Percentiles rank a stretch among this genome's conserved stretches.
phyloP scores from a whole-genome alignment of 2,113 vertebrate genomes.

The Scophthalmus maximus region DNA sequence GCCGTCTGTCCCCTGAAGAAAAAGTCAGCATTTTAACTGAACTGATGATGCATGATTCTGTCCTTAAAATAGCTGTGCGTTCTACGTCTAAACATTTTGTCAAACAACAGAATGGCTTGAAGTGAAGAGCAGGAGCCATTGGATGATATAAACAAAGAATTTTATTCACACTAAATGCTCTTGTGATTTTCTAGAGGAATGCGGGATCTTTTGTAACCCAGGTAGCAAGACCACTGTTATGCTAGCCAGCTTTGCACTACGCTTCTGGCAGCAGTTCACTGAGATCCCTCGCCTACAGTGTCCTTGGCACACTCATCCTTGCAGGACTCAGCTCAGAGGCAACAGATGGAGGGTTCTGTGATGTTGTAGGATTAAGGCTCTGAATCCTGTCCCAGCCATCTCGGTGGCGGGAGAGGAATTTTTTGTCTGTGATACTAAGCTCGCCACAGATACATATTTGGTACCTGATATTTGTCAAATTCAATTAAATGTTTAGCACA shows the following conservation, averaged over 20 bases:
- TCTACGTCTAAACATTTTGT: neutral
- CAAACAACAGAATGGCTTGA: neutral
- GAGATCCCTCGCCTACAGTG: slow-evolving; percentile 82
- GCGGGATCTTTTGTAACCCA: slow-evolving; percentile 67
- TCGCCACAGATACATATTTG: slow-evolving; percentile 69
- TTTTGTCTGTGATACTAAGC: slow-evolving; percentile 82
- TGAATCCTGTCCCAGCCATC: slow-evolving; percentile 82
- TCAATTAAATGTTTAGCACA: neutral
- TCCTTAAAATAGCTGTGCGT: slow-evolving; percentile 7
- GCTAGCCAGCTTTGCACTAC: slow-evolving; percentile 71
- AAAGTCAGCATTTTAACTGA: slow-evolving; percentile 24
- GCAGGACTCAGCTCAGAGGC: slow-evolving; percentile 82
- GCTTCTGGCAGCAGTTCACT: slow-evolving; percentile 78
- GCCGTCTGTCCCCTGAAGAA: slow-evolving; percentile 42
- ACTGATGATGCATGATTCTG: slow-evolving; percentile 44
- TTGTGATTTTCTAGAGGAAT: slow-evolving; percentile 56
- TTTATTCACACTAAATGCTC: slow-evolving; percentile 30
- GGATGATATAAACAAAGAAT: slow-evolving; percentile 18
- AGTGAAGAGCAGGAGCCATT: neutral
- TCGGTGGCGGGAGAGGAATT: slow-evolving; percentile 81
- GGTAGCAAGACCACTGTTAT: slow-evolving; percentile 67
- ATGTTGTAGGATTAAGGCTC: slow-evolving; percentile 85
- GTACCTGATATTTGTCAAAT: slow-evolving; percentile 8
- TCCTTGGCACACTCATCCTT: slow-evolving; percentile 83
- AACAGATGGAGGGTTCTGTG: slow-evolving; percentile 87